phyloP scores from a whole-genome alignment of 2,888 invertebrate genomes.

The Ditula angustiorana region DNA sequence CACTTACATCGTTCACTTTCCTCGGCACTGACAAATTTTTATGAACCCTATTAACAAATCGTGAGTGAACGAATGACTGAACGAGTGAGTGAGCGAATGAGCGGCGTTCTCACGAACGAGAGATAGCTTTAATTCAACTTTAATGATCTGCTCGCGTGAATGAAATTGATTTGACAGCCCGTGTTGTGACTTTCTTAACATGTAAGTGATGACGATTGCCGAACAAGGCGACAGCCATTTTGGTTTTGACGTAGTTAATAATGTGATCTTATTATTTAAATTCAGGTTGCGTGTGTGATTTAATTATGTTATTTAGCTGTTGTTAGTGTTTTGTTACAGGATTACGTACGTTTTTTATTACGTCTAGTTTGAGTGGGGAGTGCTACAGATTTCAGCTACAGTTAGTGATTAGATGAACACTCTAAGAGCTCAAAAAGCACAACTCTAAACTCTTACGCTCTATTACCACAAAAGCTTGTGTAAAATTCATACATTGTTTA shows the following conservation, averaged over 20 bases:
- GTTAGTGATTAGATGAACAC: no score
- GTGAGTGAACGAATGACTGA: slow-evolving; percentile 62
- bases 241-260: slow-evolving; percentile 21
- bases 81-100: slow-evolving; percentile 59
- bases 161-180: slow-evolving; percentile 79
- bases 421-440: no score
- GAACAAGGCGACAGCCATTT: slow-evolving; percentile 30
- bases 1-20: slow-evolving; percentile 45
- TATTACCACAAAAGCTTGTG: no score
- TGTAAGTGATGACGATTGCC: slow-evolving; percentile 46
- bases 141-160: slow-evolving; percentile 83
- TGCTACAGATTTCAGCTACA: neutral
- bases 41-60: slow-evolving; percentile 56
- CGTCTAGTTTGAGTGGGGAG: neutral
- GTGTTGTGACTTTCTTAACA: slow-evolving; percentile 67
- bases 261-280: slow-evolving; percentile 24
- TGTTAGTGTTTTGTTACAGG: neutral
- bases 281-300: slow-evolving; percentile 21
- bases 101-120: slow-evolving; percentile 76
- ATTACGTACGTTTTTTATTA: neutral
- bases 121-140: slow-evolving; percentile 79
- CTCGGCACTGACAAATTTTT: slow-evolving; percentile 42
- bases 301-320: slow-evolving; percentile 7
- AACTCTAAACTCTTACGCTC: no score
- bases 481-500: no score